Base-by-base conservation (phyloP, 2,797 vertebrate species). In the Vireo griseus region DNA sequence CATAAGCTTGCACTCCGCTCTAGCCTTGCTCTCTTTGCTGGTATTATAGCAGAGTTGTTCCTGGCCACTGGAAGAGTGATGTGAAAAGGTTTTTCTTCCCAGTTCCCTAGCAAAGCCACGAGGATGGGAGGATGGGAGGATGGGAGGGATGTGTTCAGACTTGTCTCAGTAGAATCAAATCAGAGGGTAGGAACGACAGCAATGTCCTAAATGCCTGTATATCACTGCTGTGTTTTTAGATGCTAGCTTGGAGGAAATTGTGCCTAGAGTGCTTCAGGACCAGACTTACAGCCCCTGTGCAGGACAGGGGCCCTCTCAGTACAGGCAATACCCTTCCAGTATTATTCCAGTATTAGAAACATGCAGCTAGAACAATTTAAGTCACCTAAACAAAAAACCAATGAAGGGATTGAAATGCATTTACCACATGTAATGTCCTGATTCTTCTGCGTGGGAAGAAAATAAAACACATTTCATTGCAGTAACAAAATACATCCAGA, bases 231-330 rank as follows among this genome's bases (percentile, higher is more conserved):
- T 39, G 9, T 52, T 52, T 92, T 76, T 26, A 33, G 10, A 26
- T 1, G 2, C 0, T 57, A 7, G 5, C 42, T 73, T 57, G 22
- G 17, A 75, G 29, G 7, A 4, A 71, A 50, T 42, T 0, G 0
- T 24, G 9, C 13, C 22, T 17, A 29, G 19, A 15, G 26, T 83
- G 20, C 35, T 13, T 3, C 37, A 50, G 47, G 20, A 86, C 11
- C 31, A 62, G 28, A 73, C 4, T 22, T 28, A 15, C 18, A 54
- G 3, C 4, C 4, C 0, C 16, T 5, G 9, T 0, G 0, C 11
- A 40, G 21, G 51, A 35, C 24, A 42, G 13, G 6, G 15, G 4
- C 11, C 6, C 8, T 62, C 26, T 71, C 45, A 76, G 28, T 16
- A 40, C 8, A 22, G n/a, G 6, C 4, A 72, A 13, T 15, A 26